A percentile compares a stretch with the other conserved stretches of the same genome.
Conservation (phyloP, 2,113 vertebrate species). For the Coregonus clupeaformis region DNA sequence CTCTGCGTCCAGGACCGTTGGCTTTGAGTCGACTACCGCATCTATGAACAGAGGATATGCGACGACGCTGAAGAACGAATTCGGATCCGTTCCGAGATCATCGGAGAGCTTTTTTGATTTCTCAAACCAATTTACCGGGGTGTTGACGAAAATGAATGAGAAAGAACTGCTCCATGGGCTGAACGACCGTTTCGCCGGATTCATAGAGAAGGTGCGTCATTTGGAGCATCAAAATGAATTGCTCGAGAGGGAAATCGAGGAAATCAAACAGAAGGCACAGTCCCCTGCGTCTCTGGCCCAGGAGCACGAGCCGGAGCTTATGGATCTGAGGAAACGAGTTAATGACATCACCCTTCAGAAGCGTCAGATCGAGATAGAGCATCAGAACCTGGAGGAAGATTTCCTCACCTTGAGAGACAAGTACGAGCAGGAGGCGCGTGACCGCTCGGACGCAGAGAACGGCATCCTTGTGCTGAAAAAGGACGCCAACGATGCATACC, state of each 20-base stretch:
- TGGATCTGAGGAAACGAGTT: conserved; percentile 54
- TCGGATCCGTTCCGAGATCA: conserved; percentile 8
- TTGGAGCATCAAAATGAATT: conserved; percentile 68
- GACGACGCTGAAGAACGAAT: not conserved
- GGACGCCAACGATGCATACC: conserved; percentile 54
- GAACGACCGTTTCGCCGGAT: conserved; percentile 73
- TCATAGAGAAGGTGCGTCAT: conserved; percentile 72
- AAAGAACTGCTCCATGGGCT: conserved; percentile 68
- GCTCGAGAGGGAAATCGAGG: conserved; percentile 67
- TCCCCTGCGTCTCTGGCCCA: conserved; percentile 54
- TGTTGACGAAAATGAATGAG: conserved; percentile 44
- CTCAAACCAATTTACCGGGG: conserved; percentile 13
- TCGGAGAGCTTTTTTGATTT: conserved; percentile 21
- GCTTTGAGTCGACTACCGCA: conserved; percentile 2
- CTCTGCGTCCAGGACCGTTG: conserved; percentile 10
- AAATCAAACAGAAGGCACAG: conserved; percentile 50
- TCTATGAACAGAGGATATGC: conserved; percentile 13
- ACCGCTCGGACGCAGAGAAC: conserved; percentile 53
- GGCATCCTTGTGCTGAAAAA: conserved; percentile 54
- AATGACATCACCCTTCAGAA: conserved; percentile 65
- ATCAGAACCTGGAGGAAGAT: conserved; percentile 66
- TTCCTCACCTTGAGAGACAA: conserved; percentile 45
- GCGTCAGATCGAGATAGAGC: conserved; percentile 61
- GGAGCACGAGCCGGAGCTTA: conserved; percentile 64
- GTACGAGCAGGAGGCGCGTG: conserved; percentile 52